Percentiles rank a stretch among this genome's conserved stretches.
These are phyloP conservation scores for Acanthochromis polyacanthus DNA, from an alignment of 2,113 vertebrate species.

Conservation along the genomic window DNA sequence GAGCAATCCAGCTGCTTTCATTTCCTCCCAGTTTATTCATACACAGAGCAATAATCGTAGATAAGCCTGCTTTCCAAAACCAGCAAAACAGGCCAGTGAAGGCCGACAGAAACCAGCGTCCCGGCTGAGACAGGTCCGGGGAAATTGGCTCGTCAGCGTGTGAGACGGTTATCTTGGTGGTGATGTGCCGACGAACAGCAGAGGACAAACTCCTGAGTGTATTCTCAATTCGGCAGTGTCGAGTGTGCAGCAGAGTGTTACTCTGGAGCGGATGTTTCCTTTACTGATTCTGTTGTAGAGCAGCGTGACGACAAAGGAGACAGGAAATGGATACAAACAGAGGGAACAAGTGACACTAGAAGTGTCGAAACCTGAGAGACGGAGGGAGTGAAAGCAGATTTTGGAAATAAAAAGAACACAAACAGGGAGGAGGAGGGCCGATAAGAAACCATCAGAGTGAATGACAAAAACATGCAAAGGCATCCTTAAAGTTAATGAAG, in stretches of 20 bases:
- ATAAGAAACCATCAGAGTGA: conserved; percentile 49
- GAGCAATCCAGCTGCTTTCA: conserved; percentile 1
- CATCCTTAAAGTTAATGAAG: conserved; percentile 70
- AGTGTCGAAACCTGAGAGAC: conserved; percentile 34
- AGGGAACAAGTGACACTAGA: conserved; percentile 47
- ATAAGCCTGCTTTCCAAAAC: conserved; percentile 31
- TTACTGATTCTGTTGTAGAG: conserved; percentile 59
- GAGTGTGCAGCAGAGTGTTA: conserved; percentile 59
- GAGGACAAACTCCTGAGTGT: conserved; percentile 34
- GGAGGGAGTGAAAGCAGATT: conserved; percentile 3
- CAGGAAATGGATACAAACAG: conserved; percentile 65
- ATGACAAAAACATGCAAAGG: conserved; percentile 51
- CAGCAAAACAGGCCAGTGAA: conserved; percentile 1
- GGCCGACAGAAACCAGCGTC: conserved; percentile 7
- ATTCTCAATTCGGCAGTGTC: conserved; percentile 56
- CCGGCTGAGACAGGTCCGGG: conserved; percentile 30
- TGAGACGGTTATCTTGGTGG: conserved; percentile 26
- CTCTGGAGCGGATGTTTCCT: conserved; percentile 59
- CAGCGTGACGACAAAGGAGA: conserved; percentile 51
- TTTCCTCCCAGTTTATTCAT: conserved; percentile 38
- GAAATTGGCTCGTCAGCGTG: conserved; percentile 28
- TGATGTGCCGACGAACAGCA: conserved; percentile 20
- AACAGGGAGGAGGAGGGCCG: background rate
- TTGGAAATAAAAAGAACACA: conserved; percentile 40
- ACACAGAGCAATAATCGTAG: background rate